Base-by-base conservation (phyloP, 2,113 vertebrate genomes). In the Synchiropus splendidus region DNA sequence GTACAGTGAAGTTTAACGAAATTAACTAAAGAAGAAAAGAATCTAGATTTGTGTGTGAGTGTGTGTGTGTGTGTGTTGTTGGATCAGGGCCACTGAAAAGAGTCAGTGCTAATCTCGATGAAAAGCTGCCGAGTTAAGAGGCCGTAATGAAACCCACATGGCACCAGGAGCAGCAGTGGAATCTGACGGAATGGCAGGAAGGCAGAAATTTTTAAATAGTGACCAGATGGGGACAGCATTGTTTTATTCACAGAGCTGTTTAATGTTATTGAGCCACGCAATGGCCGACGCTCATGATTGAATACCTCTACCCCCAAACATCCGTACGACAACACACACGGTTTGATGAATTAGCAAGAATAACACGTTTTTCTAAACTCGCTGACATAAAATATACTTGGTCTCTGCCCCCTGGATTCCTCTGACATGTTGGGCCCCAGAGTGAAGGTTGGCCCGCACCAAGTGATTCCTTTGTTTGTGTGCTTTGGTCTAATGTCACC, bases 141-240 rank as follows among this genome's bases (percentile, higher is more conserved):
- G 30, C 37, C 41, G 37, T 77, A 81, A 83, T 72, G 55, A 63
- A 66, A 67, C 33, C 77, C 79, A 81, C 64, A 79, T 81, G 75
- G 39, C 42, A 36, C 41, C 27, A 21, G 55, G 18, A 65, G 46
- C 41, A 61, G 21, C 33, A 42, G 41, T 13, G 54, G 36, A 62
- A 42, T 51, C 40, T 57, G 58, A 43, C 47, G 43, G 57, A 62
- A 27, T 27, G 21, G 66, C 53, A 65, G 46, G 61, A 40, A 51
- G 33, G 47, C 50, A 44, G 64, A 67, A 64, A 57, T 75, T 74
- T 78, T 74, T 39, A 75, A 77, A 81, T 58, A 72, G 64, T 70
- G 64, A 80, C 80, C 84, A 86, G 79, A 75, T 81, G 77, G 75
- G 70, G 72, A 63, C 67, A 72, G 77, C 67, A 74, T 72, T 76